Base-by-base conservation (phyloP, 2,113 vertebrate genomes). In the Alaudala cheleensis region DNA sequence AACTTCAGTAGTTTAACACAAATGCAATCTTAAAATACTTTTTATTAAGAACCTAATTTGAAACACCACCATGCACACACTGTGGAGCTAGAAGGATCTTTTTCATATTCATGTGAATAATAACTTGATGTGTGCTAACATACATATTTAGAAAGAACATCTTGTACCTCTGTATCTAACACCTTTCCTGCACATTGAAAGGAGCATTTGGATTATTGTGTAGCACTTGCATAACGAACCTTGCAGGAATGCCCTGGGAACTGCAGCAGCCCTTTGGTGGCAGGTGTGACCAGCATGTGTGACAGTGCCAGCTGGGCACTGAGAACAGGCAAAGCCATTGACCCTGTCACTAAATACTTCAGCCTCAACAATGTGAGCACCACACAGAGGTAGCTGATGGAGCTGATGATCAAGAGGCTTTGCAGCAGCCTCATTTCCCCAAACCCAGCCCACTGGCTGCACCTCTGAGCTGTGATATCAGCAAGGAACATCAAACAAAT, bases 11-110 rank as follows among this genome's bases (percentile, higher is more conserved):
- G 67, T 88, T 90, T 83, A 94, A 96, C 73, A 72, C 18, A 89
- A 94, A 83, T 86, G 60, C 67, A 84, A 85, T 96, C 95, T 90
- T 92, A 95, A 96, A 97, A 95, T 81, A 90, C 34, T 95, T 95
- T 88, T 94, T 83, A 90, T 84, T 90, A 93, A 94, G 42, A 96
- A 47, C 82, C 45, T 81, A 42, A 34, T 82, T 88, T 92, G 94
- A 89, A 92, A 61, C 28, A 50, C 9, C 78, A 77, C 21, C 18
- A 54, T 71, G 91, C 33, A 12, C 90, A 53, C 18, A 14, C 28
- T 60, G 84, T 85, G 72, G 71, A 91, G 72, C 65, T 69, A 62
- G 70, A 34, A 54, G 64, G 69, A 83, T 95, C 87, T 94, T 69
- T 88, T 92, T 94, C 88, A 62, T 95, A 93, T 82, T 88, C 85